Conservation (phyloP, 1,140 invertebrate genomes). For the Papilio glaucus region DNA sequence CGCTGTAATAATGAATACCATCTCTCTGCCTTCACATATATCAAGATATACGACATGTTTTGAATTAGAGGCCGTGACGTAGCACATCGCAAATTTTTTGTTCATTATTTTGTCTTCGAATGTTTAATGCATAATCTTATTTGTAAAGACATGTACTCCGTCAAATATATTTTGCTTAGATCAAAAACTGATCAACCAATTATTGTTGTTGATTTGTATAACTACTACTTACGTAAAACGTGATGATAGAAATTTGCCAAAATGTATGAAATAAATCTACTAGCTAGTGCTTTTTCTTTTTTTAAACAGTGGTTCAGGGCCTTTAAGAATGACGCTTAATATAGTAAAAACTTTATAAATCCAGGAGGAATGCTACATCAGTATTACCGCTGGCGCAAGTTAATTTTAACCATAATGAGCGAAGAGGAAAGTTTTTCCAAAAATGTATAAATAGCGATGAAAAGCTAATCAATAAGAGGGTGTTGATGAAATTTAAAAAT, state of each 20-base stretch:
- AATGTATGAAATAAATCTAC: background rate
- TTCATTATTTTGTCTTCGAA: conserved; percentile 9
- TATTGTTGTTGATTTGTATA: background rate
- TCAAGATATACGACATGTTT: background rate
- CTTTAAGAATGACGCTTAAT: no score
- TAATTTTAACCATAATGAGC: no score
- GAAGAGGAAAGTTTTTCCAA: no score
- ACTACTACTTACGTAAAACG: background rate
- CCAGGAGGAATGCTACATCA: no score
- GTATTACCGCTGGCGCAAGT: no score
- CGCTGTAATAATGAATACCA: no score
- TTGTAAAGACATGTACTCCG: background rate
- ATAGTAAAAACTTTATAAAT: no score
- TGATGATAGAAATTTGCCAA: background rate
- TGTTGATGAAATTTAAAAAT: no score
- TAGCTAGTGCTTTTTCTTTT: background rate
- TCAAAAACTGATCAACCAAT: background rate
- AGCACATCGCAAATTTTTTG: background rate
- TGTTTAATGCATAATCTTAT: background rate
- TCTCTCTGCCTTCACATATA: background rate
- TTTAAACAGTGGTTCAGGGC: background rate
- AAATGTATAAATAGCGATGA: no score
- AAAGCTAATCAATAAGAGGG: no score
- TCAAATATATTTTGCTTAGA: background rate
- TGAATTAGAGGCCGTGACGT: conserved; percentile 13